Conservation (phyloP, 2,113 vertebrate species). For the Coregonus clupeaformis region DNA sequence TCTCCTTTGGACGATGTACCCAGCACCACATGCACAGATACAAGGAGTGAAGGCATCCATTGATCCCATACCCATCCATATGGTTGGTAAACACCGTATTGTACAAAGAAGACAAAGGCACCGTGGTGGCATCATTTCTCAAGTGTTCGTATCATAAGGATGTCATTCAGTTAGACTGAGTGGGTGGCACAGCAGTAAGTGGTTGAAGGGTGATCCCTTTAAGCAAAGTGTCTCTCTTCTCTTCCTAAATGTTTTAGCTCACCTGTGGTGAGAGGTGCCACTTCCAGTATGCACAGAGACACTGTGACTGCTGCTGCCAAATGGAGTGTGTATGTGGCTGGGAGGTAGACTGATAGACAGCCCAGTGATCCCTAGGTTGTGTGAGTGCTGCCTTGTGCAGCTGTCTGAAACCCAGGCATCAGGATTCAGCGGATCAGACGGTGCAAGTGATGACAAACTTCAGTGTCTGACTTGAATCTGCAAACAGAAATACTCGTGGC, state of each 20-base stretch:
- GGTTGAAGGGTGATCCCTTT: neutral
- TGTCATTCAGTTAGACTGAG: neutral
- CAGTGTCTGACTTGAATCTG: neutral
- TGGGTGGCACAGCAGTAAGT: neutral
- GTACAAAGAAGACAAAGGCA: neutral
- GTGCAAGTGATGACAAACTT: neutral
- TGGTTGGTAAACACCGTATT: constrained; percentile 4
- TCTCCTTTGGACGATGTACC: constrained; percentile 48
- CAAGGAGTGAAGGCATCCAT: constrained; percentile 9
- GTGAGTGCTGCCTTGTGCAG: neutral
- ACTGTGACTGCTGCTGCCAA: neutral
- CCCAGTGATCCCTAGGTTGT: constrained; percentile 40
- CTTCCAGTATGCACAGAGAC: neutral
- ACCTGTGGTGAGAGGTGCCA: constrained; percentile 1
- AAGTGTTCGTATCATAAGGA: neutral
- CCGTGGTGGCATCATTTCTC: neutral
- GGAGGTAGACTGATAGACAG: constrained; percentile 13
- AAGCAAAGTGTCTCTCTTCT: neutral
- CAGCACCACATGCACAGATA: constrained; percentile 64
- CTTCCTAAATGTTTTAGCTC: neutral
- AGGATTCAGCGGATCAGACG: neutral
- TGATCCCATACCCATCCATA: neutral
- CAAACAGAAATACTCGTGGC: neutral
- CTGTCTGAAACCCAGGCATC: neutral
- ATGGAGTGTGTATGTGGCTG: constrained; percentile 1